Evolutionary conservation across 2,113 vertebrate species (phyloP), one percentile per base, ranked within the genome.

Genomic region (Hypomesus transpacificus): DNA sequence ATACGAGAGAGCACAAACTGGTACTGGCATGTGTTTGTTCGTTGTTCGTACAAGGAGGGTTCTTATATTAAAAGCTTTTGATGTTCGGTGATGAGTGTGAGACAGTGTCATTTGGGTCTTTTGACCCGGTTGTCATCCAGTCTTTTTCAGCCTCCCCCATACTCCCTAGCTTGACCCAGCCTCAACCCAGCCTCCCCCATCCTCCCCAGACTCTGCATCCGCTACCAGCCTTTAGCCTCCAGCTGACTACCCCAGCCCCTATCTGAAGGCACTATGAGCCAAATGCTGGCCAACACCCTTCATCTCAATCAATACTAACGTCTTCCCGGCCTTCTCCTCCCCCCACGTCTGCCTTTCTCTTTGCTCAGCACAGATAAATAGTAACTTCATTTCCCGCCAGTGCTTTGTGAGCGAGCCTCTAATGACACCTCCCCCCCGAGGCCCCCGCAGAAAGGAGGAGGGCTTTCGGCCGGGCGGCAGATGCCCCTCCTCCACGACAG

Each of bases 321-420:
- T 90, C 89, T 93, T 94, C 90, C 86, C 80, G 85, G 83, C 83
- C 88, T 86, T 84, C 85, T 89, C 87, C 84, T 84, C 85, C 88
- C 87, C 82, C 86, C 85, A 76, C 81, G 82, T 88, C 87, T 87
- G 80, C 85, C 84, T 86, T 93, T 91, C 90, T 91, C 89, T 91
- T 87, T 88, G 86, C 86, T 90, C 87, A 90, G 86, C 81, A 92
- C 76, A 90, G 91, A 94, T 93, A 92, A 93, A 94, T 89, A 57
- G 89, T 91, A 94, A 94, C 89, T 94, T 93, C 90, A 94, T 93
- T 92, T 93, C 84, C 89, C 86, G 89, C 90, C 85, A 89, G 91
- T 88, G 82, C 87, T 85, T 90, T 89, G 83, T 90, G 88, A 91
- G 88, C 91, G 91, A 92, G 89, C 86, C 87, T 74, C 90, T 94